Base-by-base conservation (phyloP, 2,797 vertebrate genomes). In the Pipistrellus kuhlii region DNA sequence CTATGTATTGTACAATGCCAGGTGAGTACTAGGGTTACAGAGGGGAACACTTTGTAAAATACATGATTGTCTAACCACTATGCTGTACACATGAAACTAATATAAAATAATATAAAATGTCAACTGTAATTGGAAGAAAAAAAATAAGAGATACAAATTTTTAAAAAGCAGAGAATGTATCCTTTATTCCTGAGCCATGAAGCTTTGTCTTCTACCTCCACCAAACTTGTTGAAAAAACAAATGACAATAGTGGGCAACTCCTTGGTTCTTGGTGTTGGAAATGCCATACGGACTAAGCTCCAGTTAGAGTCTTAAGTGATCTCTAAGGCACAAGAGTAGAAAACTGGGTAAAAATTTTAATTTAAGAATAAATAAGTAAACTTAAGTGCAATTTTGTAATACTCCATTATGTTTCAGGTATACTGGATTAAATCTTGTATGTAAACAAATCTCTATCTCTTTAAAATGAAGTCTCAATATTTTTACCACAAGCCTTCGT, bases 191-290 rank as follows among this genome's bases (percentile, higher is more conserved):
- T 13, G 0, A 57, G 6, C 32, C 15, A 7, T 23, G 0, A 80
- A 32, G 0, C 0, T 87, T 80, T 89, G 8, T 21, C 12, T 7
- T 2, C 5, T 0, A 35, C 2, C 5, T 21, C 4, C 6, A 5
- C 1, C 3, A 23, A 8, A 48, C 18, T 90, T 80, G 80, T 73
- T 68, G 14, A 32, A 20, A 62, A 84, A 72, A 84, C 2, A 66
- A 66, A 76, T 21, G 5, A 73, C 10, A 57, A 2, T 6, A 46
- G 1, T n/a, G n/a, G 38, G 8, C 14, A 48, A 17, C n/a, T 25
- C n/a, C 6, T 15, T 11, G 23, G 6, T n/a, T 53, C 3, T 7
- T 87, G 12, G 6, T 71, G 2, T 17, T 46, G 25, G 51, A 14
- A 59, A 23, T n/a, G 18, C 5, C 32, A 82, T 0, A 55, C 2